These are phyloP conservation scores for Helicoverpa zea DNA, from an alignment of 1,140 invertebrate genomes.

Conservation along the genomic window DNA sequence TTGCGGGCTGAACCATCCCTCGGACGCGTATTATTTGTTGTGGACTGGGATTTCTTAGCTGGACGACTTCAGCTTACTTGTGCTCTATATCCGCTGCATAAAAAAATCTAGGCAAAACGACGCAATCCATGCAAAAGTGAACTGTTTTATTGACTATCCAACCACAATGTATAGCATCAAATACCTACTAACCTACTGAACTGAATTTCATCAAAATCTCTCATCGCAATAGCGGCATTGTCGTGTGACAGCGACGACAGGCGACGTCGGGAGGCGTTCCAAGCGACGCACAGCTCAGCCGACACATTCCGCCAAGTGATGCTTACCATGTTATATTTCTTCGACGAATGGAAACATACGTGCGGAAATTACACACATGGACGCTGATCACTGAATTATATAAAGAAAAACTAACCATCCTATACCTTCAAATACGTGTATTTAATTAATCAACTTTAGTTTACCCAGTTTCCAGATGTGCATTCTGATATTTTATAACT, in stretches of 20 bases:
- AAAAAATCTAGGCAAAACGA: too few species aligned
- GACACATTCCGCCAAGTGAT: background rate
- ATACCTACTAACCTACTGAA: background rate
- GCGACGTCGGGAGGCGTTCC: background rate
- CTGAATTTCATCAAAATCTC: background rate
- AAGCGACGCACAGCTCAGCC: background rate
- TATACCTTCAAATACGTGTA: too few species aligned
- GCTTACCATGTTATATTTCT: conserved; percentile 30
- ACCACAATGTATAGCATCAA: background rate
- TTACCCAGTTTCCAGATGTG: background rate
- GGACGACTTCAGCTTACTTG: too few species aligned
- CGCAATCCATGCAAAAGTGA: too few species aligned
- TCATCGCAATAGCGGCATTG: too few species aligned
- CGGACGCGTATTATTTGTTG: too few species aligned
- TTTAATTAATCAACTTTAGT: too few species aligned
- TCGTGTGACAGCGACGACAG: background rate
- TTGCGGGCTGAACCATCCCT: too few species aligned
- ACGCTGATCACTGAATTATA: background rate
- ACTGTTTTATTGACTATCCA: too few species aligned
- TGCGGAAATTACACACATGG: background rate
- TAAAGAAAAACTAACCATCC: too few species aligned
- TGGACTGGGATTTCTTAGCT: too few species aligned
- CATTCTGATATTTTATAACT: background rate
- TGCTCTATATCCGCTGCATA: too few species aligned
- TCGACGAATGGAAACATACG: conserved; percentile 8